Evolutionary conservation across 2,797 vertebrate genomes (phyloP), one percentile per base, ranked within the genome.

Genomic region (Hafferia zeledoni): DNA sequence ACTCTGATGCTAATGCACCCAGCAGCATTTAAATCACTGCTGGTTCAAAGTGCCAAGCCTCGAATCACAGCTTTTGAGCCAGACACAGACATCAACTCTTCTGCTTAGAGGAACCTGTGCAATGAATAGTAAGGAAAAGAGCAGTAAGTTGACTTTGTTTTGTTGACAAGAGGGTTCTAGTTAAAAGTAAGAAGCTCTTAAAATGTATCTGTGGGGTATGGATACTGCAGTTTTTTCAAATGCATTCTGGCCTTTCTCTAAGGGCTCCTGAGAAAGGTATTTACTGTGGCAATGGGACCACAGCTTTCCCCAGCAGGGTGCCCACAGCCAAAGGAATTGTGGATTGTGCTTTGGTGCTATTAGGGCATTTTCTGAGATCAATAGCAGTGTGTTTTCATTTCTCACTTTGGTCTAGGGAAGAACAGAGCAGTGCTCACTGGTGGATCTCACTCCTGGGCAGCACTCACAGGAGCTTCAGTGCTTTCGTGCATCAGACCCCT

Each of bases 301-400:
- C 0, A 17, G 50, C 41, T 55, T 56, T 78, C 13, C 43, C n/a
- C 35, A 28, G 18, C 12, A 39, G 49, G 8, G 1, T 14, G 37
- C 5, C 27, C 47, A 8, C 12, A 33, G 72, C 49, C 19, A 7
- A 13, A 6, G 17, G 46, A 59, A 6, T 1, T 57, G 22, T 28
- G 53, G 16, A 6, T 12, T 67, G 39, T 56, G 41, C 16, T 43
- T 33, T 25, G 23, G 10, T 43, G 17, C 19, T 22, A 0, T 64
- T 5, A 14, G 16, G 16, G 11, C 28, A 10, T 37, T 11, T 63
- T 12, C 41, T 37, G 49, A 31, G n/a, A 20, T 17, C 23, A 37
- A 23, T 7, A 28, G 59, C 0, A 0, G 4, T 0, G 2, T 28
- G 28, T 17, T 90, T 79, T 18, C 16, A 8, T 37, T 43, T 56